Evolutionary conservation across 2,113 vertebrate genomes (phyloP).

Genomic region (Stigmatopora nigra): DNA sequence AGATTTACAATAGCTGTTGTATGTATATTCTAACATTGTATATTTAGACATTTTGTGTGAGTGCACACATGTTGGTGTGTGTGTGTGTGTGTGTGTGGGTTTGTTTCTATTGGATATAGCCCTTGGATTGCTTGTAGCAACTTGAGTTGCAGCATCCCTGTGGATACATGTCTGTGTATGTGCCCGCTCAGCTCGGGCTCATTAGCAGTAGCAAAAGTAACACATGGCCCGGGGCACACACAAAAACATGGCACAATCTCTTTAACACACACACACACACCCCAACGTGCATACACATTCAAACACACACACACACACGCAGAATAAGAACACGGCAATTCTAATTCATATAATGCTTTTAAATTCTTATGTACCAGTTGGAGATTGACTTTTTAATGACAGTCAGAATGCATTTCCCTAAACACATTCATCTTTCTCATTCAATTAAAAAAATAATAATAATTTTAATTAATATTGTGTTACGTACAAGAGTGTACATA

Average conservation of each 20-base stretch:
- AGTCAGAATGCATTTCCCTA: neutral
- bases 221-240: constrained; percentile 63
- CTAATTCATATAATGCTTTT: constrained; percentile 53
- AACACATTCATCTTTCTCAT: neutral
- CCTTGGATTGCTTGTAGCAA: constrained; percentile 63
- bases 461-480: neutral
- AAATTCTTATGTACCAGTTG: constrained; percentile 31
- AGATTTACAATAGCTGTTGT: constrained; percentile 5
- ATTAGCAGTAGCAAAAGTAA: constrained; percentile 63
- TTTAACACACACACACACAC: neutral
- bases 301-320: constrained; percentile 28
- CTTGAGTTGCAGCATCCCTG: constrained; percentile 57
- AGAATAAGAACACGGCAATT: constrained; percentile 46
- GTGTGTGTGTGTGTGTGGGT: constrained; percentile 22
- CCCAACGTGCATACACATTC: constrained; percentile 13
- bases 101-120: constrained; percentile 51
- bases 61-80: neutral
- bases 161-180: constrained; percentile 28
- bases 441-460: neutral
- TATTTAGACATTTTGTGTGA: neutral
- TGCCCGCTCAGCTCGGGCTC: constrained; percentile 51
- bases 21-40: neutral
- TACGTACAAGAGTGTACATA: neutral
- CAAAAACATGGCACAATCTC: constrained; percentile 28
- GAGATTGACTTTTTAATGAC: constrained; percentile 14